Evolutionary conservation across 1,140 invertebrate genomes (phyloP).

Genomic region (Micrasema minimum): DNA sequence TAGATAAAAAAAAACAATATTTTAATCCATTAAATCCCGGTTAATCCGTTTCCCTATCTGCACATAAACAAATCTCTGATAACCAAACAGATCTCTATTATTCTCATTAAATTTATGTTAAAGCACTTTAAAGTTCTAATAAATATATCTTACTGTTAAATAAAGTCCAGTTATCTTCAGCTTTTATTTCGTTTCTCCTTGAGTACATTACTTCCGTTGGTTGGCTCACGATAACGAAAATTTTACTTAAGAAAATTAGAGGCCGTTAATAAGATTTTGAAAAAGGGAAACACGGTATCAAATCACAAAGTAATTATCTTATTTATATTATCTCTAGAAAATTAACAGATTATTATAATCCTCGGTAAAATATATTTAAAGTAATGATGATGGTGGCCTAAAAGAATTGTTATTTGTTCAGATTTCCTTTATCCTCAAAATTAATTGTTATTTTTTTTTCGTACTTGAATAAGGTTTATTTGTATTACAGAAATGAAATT

Average conservation of each 20-base stretch:
- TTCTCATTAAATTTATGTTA: slow-evolving; percentile 4
- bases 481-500: no score
- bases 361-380: no score
- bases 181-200: not conserved
- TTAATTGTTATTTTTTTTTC: no score
- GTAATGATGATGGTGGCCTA: no score
- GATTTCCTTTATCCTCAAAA: no score
- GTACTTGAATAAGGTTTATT: no score
- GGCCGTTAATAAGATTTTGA: no score
- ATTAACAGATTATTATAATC: not conserved
- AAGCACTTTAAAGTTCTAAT: slow-evolving; percentile 17
- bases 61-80: slow-evolving; percentile 38
- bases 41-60: slow-evolving; percentile 39
- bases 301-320: no score
- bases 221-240: no score
- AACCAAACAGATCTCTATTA: slow-evolving; percentile 1
- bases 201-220: not conserved
- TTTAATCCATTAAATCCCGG: slow-evolving; percentile 10
- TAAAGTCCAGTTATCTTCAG: slow-evolving; percentile 11
- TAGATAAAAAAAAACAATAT: not conserved
- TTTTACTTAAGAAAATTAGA: no score
- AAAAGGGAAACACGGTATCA: no score
- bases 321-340: not conserved
- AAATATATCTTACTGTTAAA: slow-evolving; percentile 16
- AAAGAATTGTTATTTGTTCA: no score